Conservation (phyloP, 2,113 vertebrate species). For the Herpailurus yagouaroundi region DNA sequence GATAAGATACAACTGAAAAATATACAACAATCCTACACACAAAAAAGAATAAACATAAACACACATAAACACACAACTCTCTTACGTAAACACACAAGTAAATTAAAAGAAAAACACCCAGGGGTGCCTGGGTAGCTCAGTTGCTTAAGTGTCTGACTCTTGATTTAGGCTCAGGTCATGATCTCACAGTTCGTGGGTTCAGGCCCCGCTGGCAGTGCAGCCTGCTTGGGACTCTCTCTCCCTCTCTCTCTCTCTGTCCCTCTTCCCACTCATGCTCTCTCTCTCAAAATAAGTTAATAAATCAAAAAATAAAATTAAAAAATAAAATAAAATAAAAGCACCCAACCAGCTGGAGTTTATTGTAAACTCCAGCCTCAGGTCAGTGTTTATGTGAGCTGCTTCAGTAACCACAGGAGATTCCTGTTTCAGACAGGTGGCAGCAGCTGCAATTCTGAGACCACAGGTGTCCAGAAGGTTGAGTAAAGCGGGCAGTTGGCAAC, state of each 20-base stretch:
- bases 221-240: too few species aligned
- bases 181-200: too few species aligned
- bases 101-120: slow-evolving; percentile 7
- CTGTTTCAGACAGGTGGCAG: slow-evolving; percentile 63
- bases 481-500: slow-evolving; percentile 74
- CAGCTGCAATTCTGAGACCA: slow-evolving; percentile 78
- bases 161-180: too few species aligned
- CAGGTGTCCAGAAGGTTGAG: slow-evolving; percentile 68
- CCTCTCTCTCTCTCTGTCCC: too few species aligned
- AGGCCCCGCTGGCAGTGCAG: too few species aligned
- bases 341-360: slow-evolving; percentile 25
- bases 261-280: too few species aligned
- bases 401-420: slow-evolving; percentile 38
- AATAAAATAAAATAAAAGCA: not conserved
- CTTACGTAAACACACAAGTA: not conserved
- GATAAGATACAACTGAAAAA: not conserved
- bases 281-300: too few species aligned
- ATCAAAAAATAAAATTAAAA: not conserved
- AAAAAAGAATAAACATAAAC: not conserved
- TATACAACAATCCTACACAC: not conserved
- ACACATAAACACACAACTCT: not conserved
- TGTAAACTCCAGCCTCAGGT: slow-evolving; percentile 51
- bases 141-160: too few species aligned
- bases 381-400: slow-evolving; percentile 67
- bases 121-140: too few species aligned